Base-by-base conservation (phyloP, 2,888 invertebrate species). In the Limulus polyphemus region DNA sequence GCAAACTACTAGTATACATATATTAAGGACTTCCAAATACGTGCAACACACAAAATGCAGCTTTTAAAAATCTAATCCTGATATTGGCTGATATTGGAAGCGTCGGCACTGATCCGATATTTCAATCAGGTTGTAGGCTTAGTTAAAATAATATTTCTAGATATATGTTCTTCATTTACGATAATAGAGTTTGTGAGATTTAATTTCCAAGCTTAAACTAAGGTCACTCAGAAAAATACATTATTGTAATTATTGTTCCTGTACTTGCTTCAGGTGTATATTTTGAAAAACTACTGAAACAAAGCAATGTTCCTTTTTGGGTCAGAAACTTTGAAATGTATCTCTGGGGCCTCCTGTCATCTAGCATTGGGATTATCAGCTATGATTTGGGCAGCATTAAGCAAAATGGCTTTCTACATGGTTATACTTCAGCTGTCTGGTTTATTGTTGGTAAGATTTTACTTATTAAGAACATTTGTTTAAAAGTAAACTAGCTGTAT, bases 311-410 rank as follows among this genome's bases (percentile, higher is more conserved):
- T 9, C 70, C 74, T 4, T 73, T 75, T 60, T 75, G 75, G 75
- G 69, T 75, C 57, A 68, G 75, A 17, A 75, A 75, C 61, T 65
- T 75, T 68, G 74, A 75, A 65, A 73, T 75, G 73, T 75, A 75
- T 68, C 69, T 70, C 16, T 74, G 72, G 60, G 75, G 75, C 55
- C 68, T 73, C 61, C 66, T 74, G 4, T 70, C 69, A 50, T 71
- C 74, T 1, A 61, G 61, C 7, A 60, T 74, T 49, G 73, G 70
- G 12, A 70, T 66, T 52, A 49, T 71, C 55, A 52, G 71, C 49
- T 69, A 67, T 10, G 74, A 75, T 51, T 64, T 57, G n/a, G 52
- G 55, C 11, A 58, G 60, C 14, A 70, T 75, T 56, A 49, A 55
- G 10, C 61, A 68, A 46, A 67, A 69, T 48, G 75, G 74, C 14